Conservation (phyloP, 2,797 vertebrate species). For the Phyllotis vaccarum region DNA sequence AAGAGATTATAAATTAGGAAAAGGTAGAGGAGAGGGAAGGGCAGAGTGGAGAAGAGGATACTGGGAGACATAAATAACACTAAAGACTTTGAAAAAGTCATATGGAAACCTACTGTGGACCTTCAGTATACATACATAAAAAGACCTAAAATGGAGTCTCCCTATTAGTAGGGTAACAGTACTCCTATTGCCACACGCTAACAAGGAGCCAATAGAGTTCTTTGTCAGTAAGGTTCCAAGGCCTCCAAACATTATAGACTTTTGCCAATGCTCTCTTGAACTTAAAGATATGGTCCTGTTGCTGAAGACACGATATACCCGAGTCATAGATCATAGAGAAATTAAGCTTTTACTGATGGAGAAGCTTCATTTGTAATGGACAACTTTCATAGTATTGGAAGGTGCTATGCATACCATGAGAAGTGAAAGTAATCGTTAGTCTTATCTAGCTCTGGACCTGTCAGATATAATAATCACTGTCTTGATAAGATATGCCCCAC, state of each 20-base stretch:
- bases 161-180: not conserved
- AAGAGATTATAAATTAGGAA: not conserved
- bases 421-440: not conserved
- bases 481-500: too few species aligned
- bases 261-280: not conserved
- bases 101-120: not conserved
- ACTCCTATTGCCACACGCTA: too few species aligned
- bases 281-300: not conserved
- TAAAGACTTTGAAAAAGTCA: not conserved
- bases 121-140: not conserved
- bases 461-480: not conserved
- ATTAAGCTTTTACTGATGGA: not conserved
- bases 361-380: not conserved
- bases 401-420: not conserved
- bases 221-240: not conserved
- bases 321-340: not conserved
- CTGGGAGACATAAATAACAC: not conserved
- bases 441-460: not conserved
- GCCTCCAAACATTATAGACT: too few species aligned
- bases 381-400: not conserved
- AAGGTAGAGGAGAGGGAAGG: not conserved
- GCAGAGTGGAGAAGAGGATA: not conserved
- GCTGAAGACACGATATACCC: not conserved
- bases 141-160: not conserved
- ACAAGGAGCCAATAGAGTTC: not conserved